Evolutionary conservation across 2,888 invertebrate species (phyloP).

Genomic region (Heliconius sara): DNA sequence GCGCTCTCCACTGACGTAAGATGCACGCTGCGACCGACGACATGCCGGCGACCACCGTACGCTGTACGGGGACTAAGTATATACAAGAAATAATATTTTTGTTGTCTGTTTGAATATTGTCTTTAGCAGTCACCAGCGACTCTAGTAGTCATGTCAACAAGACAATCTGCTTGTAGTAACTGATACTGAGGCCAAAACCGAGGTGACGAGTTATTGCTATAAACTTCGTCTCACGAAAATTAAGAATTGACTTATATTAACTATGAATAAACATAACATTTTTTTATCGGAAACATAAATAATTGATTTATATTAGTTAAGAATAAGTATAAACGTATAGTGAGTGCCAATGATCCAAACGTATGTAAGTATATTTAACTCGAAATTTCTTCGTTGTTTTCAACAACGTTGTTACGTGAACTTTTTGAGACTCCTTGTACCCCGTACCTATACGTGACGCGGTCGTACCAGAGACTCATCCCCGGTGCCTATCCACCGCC

Average conservation of each 20-base stretch:
- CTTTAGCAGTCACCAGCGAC: background rate
- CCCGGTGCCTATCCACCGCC: background rate
- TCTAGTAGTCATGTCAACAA: conserved; percentile 25
- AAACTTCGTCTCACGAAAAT: background rate
- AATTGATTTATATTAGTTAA: background rate
- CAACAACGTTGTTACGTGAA: background rate
- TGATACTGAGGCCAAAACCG: background rate
- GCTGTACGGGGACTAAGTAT: background rate
- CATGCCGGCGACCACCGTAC: too few relatives aligned
- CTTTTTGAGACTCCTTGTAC: background rate
- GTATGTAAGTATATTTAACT: background rate
- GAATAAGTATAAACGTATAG: background rate
- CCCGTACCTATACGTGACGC: background rate
- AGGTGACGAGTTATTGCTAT: background rate
- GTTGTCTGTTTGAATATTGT: too few relatives aligned
- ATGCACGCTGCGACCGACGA: background rate
- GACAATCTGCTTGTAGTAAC: background rate
- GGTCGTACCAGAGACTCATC: background rate
- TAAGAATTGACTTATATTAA: too few relatives aligned
- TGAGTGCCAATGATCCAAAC: background rate
- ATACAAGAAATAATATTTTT: too few relatives aligned
- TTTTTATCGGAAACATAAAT: background rate
- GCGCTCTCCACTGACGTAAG: conserved; percentile 33
- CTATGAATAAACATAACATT: too few relatives aligned
- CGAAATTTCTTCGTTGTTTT: background rate